Evolutionary conservation across 2,113 vertebrate genomes (phyloP).

Genomic region (Cepphus grylle): DNA sequence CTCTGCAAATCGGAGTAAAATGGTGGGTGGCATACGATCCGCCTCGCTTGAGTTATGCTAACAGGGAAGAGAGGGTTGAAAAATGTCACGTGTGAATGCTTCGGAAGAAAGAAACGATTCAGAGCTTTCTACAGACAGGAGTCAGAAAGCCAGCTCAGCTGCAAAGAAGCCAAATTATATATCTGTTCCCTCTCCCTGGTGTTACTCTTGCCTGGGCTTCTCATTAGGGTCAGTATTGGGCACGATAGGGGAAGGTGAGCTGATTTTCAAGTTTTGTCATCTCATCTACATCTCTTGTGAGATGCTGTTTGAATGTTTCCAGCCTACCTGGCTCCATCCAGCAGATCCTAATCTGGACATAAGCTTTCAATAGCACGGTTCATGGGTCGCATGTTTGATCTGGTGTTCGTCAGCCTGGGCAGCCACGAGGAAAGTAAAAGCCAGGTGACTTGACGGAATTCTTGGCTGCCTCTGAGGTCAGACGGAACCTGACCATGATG

Average conservation of each 20-base stretch:
- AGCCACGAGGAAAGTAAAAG: background rate
- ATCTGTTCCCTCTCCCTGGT: background rate
- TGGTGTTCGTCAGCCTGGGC: background rate
- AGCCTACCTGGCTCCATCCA: background rate
- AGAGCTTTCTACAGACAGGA: background rate
- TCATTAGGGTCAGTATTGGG: background rate
- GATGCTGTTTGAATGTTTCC: background rate
- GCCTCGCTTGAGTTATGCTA: background rate
- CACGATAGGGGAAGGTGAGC: background rate
- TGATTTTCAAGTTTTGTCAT: background rate
- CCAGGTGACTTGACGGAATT: background rate
- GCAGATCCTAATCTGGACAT: background rate
- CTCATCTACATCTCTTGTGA: background rate
- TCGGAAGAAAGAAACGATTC: background rate
- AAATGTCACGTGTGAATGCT: background rate
- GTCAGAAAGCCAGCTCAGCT: background rate
- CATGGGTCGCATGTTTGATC: background rate
- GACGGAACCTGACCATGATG: rapidly evolving
- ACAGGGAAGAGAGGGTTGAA: background rate
- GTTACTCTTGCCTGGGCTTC: background rate
- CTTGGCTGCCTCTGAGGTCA: background rate
- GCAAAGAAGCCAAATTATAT: background rate
- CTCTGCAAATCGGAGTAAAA: background rate
- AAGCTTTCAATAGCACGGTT: background rate
- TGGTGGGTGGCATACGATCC: background rate